A percentile compares a stretch with the other conserved stretches of the same genome.
These are phyloP conservation scores for Elachura formosa DNA, from an alignment of 2,113 vertebrate genomes.

Conservation along the genomic window DNA sequence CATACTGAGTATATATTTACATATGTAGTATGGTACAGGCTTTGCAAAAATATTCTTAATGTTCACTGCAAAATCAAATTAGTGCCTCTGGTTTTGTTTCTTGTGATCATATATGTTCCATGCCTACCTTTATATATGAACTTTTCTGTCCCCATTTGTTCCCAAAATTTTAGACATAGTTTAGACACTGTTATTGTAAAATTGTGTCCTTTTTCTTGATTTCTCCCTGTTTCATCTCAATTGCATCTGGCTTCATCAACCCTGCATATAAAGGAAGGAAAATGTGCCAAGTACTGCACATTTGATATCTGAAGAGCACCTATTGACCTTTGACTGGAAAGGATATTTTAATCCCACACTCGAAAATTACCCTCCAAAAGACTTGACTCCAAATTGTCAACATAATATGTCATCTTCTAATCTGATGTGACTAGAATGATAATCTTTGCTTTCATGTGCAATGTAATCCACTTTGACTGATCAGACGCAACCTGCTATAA, in stretches of 20 bases:
- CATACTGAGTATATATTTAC: fast-evolving
- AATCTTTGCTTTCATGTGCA: constrained; percentile 41
- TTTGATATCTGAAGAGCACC: constrained; percentile 23
- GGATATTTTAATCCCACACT: constrained; percentile 59
- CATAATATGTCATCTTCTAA: constrained; percentile 50
- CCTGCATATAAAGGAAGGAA: not conserved
- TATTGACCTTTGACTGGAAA: constrained; percentile 54
- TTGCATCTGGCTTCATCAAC: constrained; percentile 1
- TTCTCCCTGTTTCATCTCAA: not conserved
- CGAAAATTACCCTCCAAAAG: constrained; percentile 59
- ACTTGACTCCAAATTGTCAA: constrained; percentile 50
- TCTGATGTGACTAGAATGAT: constrained; percentile 56
- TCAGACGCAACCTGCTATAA: constrained; percentile 44
- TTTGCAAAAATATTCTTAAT: not conserved
- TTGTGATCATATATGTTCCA: not conserved
- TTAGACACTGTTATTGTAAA: not conserved
- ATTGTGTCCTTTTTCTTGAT: not conserved
- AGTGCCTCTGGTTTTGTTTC: not conserved
- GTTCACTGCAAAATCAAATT: not conserved
- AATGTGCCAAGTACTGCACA: not conserved
- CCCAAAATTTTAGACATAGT: not conserved
- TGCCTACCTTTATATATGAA: not conserved
- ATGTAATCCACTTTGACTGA: constrained; percentile 31
- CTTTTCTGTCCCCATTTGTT: not conserved
- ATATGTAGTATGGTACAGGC: not conserved